Evolutionary conservation across 1,140 invertebrate species (phyloP), one percentile per base, ranked within the genome.

Genomic region (Temnothorax longispinosus): DNA sequence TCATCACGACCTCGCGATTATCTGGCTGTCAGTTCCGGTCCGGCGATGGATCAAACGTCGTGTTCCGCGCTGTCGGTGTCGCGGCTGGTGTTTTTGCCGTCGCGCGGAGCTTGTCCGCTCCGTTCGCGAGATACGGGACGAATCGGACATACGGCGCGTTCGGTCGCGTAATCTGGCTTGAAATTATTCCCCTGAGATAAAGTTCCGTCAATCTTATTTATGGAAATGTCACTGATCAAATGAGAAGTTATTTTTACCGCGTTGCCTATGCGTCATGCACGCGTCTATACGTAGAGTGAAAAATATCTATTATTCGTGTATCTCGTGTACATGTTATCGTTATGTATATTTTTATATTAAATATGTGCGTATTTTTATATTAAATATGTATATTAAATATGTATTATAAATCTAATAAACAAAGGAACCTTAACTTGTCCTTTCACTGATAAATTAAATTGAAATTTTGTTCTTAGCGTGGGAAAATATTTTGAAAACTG

Each of bases 1-100:
- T 90, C 89, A 90, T 90, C 89, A 89, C 89, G 85, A 82, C 54
- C 84, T 62, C 65, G n/a, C 85, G 89, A 89, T 90, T 90, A 89
- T 90, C 88, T 85, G 78, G 78, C 74, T 76, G 89, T 90, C 89
- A 88, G 65, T 90, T 90, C 75, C 88, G 78, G 88, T 85, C 78
- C 74, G 50, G 47, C 85, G 69, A 87, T 88, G 88, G 86, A 90
- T 90, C 89, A 90, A 90, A 86, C 74, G 75, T 82, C 69, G 76
- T 50, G 11, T 41, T 27, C 11, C 52, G 21, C 21, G 75, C 15
- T 13, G 56, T n/a, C 75, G 38, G 44, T 69, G 78, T 44, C 64
- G 64, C 78, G 78, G n/a, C 47, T 6, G 44, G 65, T 32, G 67
- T 84, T 84, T 84, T 84, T 84, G 54, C 69, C 52, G n/a, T 27